Evolutionary conservation across 2,113 vertebrate species (phyloP).

Genomic region (Psephotus haematonotus): DNA sequence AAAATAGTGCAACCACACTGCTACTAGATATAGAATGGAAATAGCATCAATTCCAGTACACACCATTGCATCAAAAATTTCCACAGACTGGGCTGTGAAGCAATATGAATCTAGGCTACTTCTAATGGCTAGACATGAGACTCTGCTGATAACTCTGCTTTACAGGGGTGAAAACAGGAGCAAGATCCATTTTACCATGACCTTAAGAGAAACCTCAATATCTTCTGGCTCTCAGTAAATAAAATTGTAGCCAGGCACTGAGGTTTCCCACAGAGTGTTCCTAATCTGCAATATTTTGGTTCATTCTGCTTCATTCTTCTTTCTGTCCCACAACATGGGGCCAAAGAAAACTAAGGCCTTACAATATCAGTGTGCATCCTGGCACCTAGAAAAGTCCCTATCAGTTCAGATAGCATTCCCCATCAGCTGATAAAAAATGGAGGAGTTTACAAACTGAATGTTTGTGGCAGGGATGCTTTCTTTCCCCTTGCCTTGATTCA

Average conservation of each 20-base stretch:
- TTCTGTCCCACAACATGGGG: fast-evolving
- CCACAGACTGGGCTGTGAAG: background rate
- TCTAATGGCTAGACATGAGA: background rate
- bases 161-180: background rate
- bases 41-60: background rate
- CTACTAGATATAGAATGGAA: background rate
- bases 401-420: background rate
- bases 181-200: background rate
- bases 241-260: background rate
- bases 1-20: background rate
- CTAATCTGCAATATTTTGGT: background rate
- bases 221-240: background rate
- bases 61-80: background rate
- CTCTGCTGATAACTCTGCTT: background rate
- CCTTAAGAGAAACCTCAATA: background rate
- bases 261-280: fast-evolving
- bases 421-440: background rate
- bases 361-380: background rate
- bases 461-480: constrained; percentile 32
- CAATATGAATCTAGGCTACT: background rate
- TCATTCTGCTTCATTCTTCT: background rate
- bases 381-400: background rate
- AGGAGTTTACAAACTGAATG: background rate
- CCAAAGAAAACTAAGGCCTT: background rate
- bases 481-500: background rate